Conservation (phyloP, 2,113 vertebrate species). For the Scortum barcoo region DNA sequence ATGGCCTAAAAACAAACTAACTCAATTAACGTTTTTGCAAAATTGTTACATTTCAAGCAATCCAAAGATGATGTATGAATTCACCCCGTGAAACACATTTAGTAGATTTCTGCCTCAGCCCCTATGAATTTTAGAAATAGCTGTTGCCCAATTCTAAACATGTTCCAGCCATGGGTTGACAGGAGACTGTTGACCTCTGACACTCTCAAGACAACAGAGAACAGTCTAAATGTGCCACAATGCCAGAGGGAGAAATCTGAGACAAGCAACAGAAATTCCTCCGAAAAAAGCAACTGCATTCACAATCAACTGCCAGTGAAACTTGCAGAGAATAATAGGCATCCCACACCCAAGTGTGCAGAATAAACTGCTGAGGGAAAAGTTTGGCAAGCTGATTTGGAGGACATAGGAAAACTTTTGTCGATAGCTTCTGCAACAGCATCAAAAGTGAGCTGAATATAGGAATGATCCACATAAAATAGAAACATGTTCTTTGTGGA, state of each 20-base stretch:
- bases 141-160: constrained; percentile 1
- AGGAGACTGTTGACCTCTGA: constrained; percentile 68
- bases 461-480: constrained; percentile 40
- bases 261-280: constrained; percentile 55
- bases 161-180: constrained; percentile 33
- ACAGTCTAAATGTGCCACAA: constrained; percentile 32
- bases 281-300: constrained; percentile 41
- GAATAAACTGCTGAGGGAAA: constrained; percentile 27
- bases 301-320: constrained; percentile 43
- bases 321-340: constrained; percentile 27
- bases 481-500: constrained; percentile 16
- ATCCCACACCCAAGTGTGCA: constrained; percentile 45
- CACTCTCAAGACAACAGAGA: constrained; percentile 57
- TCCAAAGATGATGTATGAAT: constrained; percentile 6
- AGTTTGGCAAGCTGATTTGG: constrained; percentile 28
- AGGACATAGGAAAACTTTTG: constrained; percentile 19
- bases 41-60: constrained; percentile 18
- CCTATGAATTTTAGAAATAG: not conserved
- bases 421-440: constrained; percentile 17
- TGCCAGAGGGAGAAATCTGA: constrained; percentile 51
- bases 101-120: not conserved
- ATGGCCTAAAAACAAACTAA: constrained; percentile 42
- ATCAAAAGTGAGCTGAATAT: constrained; percentile 3
- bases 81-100: not conserved
- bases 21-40: constrained; percentile 33